Evolutionary conservation across 2,888 invertebrate genomes (phyloP), one percentile per base, ranked within the genome.

Genomic region (Andrena marginata): DNA sequence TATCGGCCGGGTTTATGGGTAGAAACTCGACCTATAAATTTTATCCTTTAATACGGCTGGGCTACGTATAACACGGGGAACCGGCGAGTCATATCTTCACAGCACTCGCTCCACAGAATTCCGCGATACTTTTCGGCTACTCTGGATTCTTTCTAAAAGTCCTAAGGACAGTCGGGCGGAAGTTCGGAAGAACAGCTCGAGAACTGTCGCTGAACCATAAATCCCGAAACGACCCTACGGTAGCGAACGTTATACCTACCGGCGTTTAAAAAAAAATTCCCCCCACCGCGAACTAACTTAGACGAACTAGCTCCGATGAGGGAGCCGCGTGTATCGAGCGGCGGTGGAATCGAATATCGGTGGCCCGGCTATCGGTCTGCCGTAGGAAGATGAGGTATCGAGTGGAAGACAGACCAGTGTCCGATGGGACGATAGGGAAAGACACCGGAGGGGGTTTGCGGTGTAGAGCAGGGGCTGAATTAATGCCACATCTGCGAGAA

Each of bases 11-110:
- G 88, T 88, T 90, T 90, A 89, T 87, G 80, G 42, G 73, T 81
- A 77, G 84, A 91, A 92, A 90, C 89, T 91, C 91, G 82, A 84
- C 85, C 87, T 87, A 92, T 92, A 92, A 92, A 92, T 92, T 91
- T 89, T 29, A 85, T 72, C 86, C 89, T 64, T 84, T 89, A 84
- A 89, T 88, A 79, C 89, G 69, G 51, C 72, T 33, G 26, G 26
- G 72, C 69, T 54, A 63, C 86, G 82, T 83, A 89, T 90, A 88
- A 91, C 90, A 87, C 85, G 85, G 42, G 16, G 78, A 88, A 83
- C 87, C 60, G 82, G 68, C 79, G 88, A 86, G 86, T 89, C 85
- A 87, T 88, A 81, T 54, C 78, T 72, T n/a, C n/a, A n/a, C n/a
- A n/a, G 59, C 56, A 7, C 71, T 33, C 35, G 56, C 35, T 62